phyloP scores from a whole-genome alignment of 2,888 invertebrate species.

The Cheilosia soror region DNA sequence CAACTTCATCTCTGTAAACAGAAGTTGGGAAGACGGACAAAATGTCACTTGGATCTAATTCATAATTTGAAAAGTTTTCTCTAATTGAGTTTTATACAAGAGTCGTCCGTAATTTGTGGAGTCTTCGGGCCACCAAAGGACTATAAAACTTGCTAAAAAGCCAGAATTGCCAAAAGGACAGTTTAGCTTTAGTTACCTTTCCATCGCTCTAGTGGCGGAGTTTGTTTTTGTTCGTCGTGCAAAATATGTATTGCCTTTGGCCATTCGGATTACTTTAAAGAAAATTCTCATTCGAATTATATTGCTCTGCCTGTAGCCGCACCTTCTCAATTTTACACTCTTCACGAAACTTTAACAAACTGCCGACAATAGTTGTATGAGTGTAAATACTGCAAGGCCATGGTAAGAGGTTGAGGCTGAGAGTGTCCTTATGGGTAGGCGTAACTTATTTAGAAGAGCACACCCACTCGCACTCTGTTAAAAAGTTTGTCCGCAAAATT shows the following conservation, averaged over 20 bases:
- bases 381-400: conserved; percentile 20
- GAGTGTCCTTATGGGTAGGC: conserved; percentile 2
- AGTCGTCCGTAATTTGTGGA: conserved; percentile 50
- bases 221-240: conserved; percentile 9
- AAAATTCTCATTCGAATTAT: conserved; percentile 15
- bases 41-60: conserved; percentile 62
- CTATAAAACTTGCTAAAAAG: conserved; percentile 12
- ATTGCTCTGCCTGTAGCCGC: not conserved
- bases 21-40: conserved; percentile 39
- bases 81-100: conserved; percentile 67
- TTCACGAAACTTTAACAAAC: conserved; percentile 29
- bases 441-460: conserved; percentile 32
- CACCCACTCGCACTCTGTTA: not conserved
- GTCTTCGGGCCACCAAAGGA: conserved; percentile 21
- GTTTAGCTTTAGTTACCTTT: conserved; percentile 2
- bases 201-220: not conserved
- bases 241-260: conserved; percentile 19
- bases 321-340: not conserved
- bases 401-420: conserved; percentile 1
- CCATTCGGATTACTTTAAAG: conserved; percentile 5
- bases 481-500: conserved; percentile 62
- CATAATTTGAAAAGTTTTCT: conserved; percentile 72
- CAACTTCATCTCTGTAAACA: conserved; percentile 17
- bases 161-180: conserved; percentile 10
- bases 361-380: conserved; percentile 13